Conservation (phyloP, 2,113 vertebrate species). For the Silurus glanis region DNA sequence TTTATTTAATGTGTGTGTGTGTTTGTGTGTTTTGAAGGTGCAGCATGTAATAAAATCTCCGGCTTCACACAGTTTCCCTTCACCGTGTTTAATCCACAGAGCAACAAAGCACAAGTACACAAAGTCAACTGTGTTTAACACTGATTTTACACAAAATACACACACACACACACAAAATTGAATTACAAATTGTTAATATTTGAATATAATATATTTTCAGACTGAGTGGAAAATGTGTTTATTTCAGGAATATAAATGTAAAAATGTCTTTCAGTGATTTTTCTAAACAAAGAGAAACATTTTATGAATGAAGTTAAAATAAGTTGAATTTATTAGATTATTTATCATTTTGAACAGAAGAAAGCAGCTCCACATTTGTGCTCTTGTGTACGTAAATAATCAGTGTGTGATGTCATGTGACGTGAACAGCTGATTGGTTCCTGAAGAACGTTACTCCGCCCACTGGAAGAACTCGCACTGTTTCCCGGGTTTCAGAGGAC, state of each 20-base stretch:
- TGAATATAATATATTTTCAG: not conserved
- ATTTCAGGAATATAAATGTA: not conserved
- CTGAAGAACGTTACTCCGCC: slow-evolving; percentile 70
- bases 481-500: slow-evolving; percentile 77
- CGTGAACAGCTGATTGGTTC: slow-evolving; percentile 6
- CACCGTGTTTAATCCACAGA: slow-evolving; percentile 79
- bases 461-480: slow-evolving; percentile 93
- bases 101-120: slow-evolving; percentile 60
- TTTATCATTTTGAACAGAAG: not conserved
- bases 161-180: not conserved
- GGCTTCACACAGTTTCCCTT: slow-evolving; percentile 82
- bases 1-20: not conserved
- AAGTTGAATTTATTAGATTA: no score
- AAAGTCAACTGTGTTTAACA: slow-evolving; percentile 74
- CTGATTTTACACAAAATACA: not conserved
- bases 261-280: no score
- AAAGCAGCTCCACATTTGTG: not conserved
- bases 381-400: not conserved
- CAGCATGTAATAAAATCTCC: slow-evolving; percentile 86
- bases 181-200: not conserved
- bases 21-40: slow-evolving; percentile 74
- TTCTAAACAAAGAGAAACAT: not conserved
- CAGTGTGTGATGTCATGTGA: not conserved
- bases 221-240: not conserved
- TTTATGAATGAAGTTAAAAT: not conserved